Evolutionary conservation across 1,140 invertebrate species (phyloP), one percentile per base, ranked within the genome.

Genomic region (Mizuhopecten yessoensis): DNA sequence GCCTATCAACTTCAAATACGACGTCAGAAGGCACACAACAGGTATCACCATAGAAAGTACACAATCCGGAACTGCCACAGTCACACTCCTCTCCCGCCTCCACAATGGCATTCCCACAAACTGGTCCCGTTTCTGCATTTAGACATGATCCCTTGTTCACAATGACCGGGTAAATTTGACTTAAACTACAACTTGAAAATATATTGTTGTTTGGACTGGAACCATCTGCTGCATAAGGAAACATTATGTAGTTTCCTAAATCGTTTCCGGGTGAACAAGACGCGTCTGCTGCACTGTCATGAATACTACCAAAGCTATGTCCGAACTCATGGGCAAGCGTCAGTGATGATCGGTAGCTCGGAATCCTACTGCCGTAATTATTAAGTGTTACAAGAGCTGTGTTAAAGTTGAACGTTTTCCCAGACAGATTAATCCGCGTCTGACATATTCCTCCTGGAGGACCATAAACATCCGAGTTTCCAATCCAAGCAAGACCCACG

Each of bases 31-130:
- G 95, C 17, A 94, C 94, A 49, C 95, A 96, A 87, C 95, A 96
- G 13, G 75, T 89, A 88, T 96, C 95, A 34, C 93, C 90, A 0
- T 42, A 75, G 57, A 75, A 88, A 5, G 39, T 33, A 90, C 95
- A 96, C 7, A 90, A 91, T 9, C 87, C 86, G 0, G 42, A 33
- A 0, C 87, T 88, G 10, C 95, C 95, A 91, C 95, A 96, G 75
- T 96, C 95, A 92, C 95, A 96, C 90, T 95, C 94, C 86, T 96
- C 95, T 1, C 92, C 93, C 0, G 34, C 91, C 87, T 96, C 95
- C 0, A 92, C 75, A 33, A 95, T 75, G 33, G 90, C 90, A 89
- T 96, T 96, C 15, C 95, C 94, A 91, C 95, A 95, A n/a, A 92
- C 34, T 1, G 95, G 90, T 23, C 86, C 88, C 3, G n/a, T 33